Percentiles rank a stretch among this genome's conserved stretches.
Conservation (phyloP, 1,140 invertebrate species). For the Drosophila pandora region DNA sequence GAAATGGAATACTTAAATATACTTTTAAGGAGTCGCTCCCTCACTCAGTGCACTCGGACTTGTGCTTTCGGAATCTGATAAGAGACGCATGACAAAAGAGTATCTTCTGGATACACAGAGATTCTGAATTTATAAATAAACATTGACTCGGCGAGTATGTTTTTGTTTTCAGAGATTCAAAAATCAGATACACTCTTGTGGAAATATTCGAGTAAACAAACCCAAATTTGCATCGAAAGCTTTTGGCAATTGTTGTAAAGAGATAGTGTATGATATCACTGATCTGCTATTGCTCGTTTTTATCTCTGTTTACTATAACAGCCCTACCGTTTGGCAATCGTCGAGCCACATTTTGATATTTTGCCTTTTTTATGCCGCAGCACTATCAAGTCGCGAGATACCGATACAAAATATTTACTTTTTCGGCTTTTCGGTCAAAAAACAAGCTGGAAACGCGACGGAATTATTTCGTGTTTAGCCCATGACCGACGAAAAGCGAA, state of each 20-base stretch:
- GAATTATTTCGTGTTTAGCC: conserved; percentile 58
- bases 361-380: not conserved
- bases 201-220: not conserved
- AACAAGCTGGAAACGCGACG: conserved; percentile 48
- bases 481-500: conserved; percentile 58
- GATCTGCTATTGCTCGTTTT: not conserved
- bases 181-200: too few species aligned
- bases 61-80: conserved; percentile 21
- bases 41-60: not conserved
- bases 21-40: not conserved
- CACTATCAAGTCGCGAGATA: not conserved
- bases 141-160: not conserved
- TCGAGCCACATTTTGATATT: conserved; percentile 63
- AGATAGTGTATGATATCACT: not conserved
- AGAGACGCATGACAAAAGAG: not conserved
- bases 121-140: conserved; percentile 5
- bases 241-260: too few species aligned
- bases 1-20: not conserved
- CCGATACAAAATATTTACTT: conserved; percentile 8
- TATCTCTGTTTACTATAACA: too few species aligned
- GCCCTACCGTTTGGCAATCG: conserved; percentile 70
- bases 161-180: not conserved
- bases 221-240: not conserved
- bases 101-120: conserved; percentile 13
- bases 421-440: not conserved